Evolutionary conservation across 2,797 vertebrate species (phyloP), one percentile per base, ranked within the genome.

Genomic region (Parauchenoglanis punctatus): DNA sequence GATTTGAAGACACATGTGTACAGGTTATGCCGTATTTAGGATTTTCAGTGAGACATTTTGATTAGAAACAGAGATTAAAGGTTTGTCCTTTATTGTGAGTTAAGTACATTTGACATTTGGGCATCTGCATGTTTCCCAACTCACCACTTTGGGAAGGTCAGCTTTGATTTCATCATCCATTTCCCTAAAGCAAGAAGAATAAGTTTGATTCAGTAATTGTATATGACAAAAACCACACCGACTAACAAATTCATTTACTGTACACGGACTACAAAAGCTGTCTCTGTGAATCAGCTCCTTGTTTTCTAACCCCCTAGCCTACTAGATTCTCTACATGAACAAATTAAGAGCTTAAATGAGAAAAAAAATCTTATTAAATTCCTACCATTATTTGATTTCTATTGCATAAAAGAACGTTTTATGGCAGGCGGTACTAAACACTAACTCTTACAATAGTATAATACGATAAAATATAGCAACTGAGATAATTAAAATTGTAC

Each of bases 111-210:
- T 49, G 20, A 49, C 28, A 18, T 54, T 13, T 86, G 46, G 18
- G 20, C 0, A 13, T 70, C 2, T 78, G 25, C 8, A 4, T 35
- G 5, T 89, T 73, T 0, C 25, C 68, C 13, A 1, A 83, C 92
- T 77, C 86, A 98, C 97, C 96, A 97, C 98, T 0, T 93, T 82
- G 0, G 97, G 97, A 49, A 98, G 91, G 0, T 95, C 91, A 7
- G 97, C 97, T 49, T 91, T 90, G 52, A 98, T 89, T 1, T 96
- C 90, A 85, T 99, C 97, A 0, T 99, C 97, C 88, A 99, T 94
- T 90, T 97, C 97, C 93, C 98, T 99, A 56, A 87, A 88, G 65
- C 0, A 87, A 3, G 87, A n/a, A 54, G 65, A 52, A 63, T 28
- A 4, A 35, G 4, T 73, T 67, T 72, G 15, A 17, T 13, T 83